A percentile compares a stretch with the other conserved stretches of the same genome.
Evolutionary conservation across 2,797 vertebrate species (phyloP).

Genomic region (Anniella stebbinsi): DNA sequence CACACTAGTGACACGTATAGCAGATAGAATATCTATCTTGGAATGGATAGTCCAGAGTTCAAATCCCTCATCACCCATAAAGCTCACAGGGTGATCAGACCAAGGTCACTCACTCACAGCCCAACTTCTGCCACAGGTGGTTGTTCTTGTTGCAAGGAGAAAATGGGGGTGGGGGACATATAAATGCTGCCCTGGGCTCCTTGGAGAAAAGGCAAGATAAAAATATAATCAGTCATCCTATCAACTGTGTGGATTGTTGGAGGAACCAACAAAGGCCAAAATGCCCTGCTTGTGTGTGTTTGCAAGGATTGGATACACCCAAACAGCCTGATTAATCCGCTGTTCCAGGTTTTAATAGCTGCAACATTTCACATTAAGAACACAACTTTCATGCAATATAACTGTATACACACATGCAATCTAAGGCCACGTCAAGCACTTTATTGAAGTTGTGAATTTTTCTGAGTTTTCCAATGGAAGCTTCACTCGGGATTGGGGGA

Average conservation of each 20-base stretch:
- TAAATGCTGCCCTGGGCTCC: not conserved
- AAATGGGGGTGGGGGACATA: not conserved
- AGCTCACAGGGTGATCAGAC: not conserved
- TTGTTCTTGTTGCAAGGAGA: not conserved
- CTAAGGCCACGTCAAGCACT: not conserved
- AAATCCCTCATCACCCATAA: not conserved
- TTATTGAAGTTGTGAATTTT: not conserved
- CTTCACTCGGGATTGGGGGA: not conserved
- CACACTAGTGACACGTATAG: not conserved
- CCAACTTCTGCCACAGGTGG: not conserved
- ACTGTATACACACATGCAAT: not conserved
- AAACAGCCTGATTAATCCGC: not conserved
- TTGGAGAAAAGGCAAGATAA: not conserved
- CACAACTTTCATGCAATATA: not conserved
- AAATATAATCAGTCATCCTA: not conserved
- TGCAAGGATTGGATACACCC: not conserved
- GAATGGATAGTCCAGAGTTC: not conserved
- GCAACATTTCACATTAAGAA: not conserved
- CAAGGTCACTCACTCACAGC: not conserved
- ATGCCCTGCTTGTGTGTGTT: not conserved
- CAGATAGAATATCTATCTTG: not conserved
- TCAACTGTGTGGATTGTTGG: not conserved
- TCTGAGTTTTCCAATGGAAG: not conserved
- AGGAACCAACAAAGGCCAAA: not conserved
- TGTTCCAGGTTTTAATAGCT: not conserved